A percentile compares a stretch with the other conserved stretches of the same genome.
These are phyloP conservation scores for Acipenser oxyrinchus DNA, from an alignment of 2,797 vertebrate species.

Conservation along the genomic window DNA sequence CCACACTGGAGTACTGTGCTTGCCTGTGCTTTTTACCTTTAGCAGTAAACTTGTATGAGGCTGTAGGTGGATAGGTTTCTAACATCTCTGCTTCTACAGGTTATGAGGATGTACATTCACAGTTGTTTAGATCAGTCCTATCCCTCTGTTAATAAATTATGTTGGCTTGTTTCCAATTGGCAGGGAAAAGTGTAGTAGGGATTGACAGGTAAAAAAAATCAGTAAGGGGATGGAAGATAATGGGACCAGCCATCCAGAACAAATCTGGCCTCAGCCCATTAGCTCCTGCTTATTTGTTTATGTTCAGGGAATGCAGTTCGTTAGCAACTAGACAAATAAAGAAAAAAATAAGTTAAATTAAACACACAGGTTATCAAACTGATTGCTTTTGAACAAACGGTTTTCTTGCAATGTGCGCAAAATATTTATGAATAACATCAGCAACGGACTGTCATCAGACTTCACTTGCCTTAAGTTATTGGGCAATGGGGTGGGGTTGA, in stretches of 20 bases:
- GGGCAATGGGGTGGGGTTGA: too few relatives aligned
- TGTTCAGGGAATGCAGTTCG: constrained; percentile 5
- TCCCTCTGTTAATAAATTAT: constrained; percentile 2
- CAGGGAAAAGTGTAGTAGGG: constrained; percentile 15
- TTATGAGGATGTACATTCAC: too few relatives aligned
- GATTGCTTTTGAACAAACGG: constrained; percentile 4
- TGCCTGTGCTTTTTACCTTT: too few relatives aligned
- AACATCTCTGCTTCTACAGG: too few relatives aligned
- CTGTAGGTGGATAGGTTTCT: too few relatives aligned
- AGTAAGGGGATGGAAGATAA: constrained; percentile 31
- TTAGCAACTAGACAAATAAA: constrained; percentile 20
- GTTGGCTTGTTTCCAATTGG: constrained; percentile 22
- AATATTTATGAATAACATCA: constrained; percentile 14
- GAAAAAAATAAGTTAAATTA: constrained; percentile 14
- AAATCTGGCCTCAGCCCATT: constrained; percentile 26
- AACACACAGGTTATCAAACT: constrained; percentile 18
- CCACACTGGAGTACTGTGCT: too few relatives aligned
- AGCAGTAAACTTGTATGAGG: too few relatives aligned
- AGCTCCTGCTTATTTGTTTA: constrained; percentile 24
- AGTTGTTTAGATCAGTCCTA: not conserved
- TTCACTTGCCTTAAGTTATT: constrained; percentile 3
- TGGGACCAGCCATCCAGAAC: constrained; percentile 19
- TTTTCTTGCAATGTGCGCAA: constrained; percentile 20
- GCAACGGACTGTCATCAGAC: constrained; percentile 52
- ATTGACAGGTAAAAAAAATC: constrained; percentile 24